Base-by-base conservation (phyloP, 2,888 invertebrate species). In the Drosophila crucigera region DNA sequence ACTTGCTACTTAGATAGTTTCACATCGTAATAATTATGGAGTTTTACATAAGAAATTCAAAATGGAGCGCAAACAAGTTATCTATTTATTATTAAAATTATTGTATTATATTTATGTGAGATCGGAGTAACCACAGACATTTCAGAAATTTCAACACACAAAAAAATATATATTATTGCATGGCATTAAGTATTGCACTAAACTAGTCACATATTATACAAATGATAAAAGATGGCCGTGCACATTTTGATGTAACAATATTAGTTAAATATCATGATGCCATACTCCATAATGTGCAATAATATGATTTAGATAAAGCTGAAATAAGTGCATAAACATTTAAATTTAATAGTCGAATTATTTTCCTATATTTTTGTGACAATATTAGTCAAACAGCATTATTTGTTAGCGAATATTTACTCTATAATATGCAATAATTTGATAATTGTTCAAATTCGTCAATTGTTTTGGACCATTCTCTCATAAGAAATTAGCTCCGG, bases 371-470 rank as follows among this genome's bases (percentile, higher is more conserved):
- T 43, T n/a, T 10, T 30, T 43, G 31, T 41, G 25, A 19, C 6
- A 25, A 28, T 30, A 28, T 64, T n/a, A 35, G 16, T 30, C n/a
- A 7, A 6, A 33, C 14, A 11, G 16, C 4, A 53, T 52, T 35
- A 7, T 14, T 37, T 37, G 16, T 43, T 22, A 52, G 16, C 37
- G 19, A 53, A 58, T 68, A 49, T 76, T 58, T 41, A 31, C 28
- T 56, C 25, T 14, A 54, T 37, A 66, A 50, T 41, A 56, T 75
- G 53, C 66, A 70, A 87, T 80, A 49, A 80, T 58, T 68, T 63
- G 35, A 63, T 55, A 76, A 73, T 68, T 89, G 72, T 53, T 49
- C 49, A 56, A 63, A 68, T 61, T 70, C 37, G 10, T 43, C 28
- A 50, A 25, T 54, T 50, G 35, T 19, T 55, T 19, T 25, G 35